Evolutionary conservation across 2,113 vertebrate genomes (phyloP), one percentile per base, ranked within the genome.

Genomic region (human): DNA sequence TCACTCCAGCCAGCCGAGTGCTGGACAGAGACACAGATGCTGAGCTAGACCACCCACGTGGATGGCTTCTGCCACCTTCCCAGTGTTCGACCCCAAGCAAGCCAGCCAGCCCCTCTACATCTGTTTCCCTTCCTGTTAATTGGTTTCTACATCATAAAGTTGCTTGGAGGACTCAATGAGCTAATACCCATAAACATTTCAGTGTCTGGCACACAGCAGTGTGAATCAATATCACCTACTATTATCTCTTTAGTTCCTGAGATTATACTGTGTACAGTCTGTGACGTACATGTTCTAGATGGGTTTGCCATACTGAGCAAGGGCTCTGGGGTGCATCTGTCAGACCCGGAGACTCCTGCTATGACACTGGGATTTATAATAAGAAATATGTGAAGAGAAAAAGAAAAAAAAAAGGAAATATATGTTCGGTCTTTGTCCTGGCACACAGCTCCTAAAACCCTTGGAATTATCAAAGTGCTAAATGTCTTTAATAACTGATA

Each of bases 281-380:
- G 23, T 1, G n/a, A n/a, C 5, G 16, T 27, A 35, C 66, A 52
- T 2, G n/a, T 35, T 57, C 11, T 61, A 48, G 79, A 10, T 55
- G 70, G 52, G 12, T 57, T 30, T 83, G 66, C 23, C 18, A 45
- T 68, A 30, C 2, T 2, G 32, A 50, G 40, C 52, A 59, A 55
- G 35, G 6, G 40, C 61, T 32, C 83, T 64, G 18, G 61, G 23
- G 27, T 57, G 18, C 52, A 68, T 27, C 59, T 66, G 82, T 57
- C 38, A 66, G 64, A 59, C 35, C 38, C 11, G 61, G 52, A 79
- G 18, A 22, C 6, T 57, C 55, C 83, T 66, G 75, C 82, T 96
- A 66, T 66, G 75, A n/a, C 66, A 18, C 25, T 89, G 18, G 73
- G 81, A 91, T 81, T 94, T 87, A 75, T 64, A 94, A 66, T 66